Percentiles rank a stretch among this genome's conserved stretches.
Conservation (phyloP, 2,888 invertebrate genomes). For the Aphodius granarius region DNA sequence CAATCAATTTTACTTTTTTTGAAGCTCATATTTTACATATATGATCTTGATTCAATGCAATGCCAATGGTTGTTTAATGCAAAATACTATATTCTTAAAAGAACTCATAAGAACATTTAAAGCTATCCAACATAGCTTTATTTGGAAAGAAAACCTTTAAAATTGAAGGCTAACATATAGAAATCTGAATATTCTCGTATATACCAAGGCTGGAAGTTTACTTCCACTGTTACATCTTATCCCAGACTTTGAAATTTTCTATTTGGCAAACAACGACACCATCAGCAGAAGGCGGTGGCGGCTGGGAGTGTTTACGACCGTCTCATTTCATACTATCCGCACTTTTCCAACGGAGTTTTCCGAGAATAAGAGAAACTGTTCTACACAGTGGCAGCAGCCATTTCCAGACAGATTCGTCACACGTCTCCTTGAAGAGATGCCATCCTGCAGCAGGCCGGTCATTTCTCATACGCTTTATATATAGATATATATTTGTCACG, state of each 20-base stretch:
- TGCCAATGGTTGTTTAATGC: too few species aligned
- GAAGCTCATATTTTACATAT: too few species aligned
- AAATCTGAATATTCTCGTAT: not conserved
- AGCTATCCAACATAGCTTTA: too few species aligned
- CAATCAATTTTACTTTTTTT: too few species aligned
- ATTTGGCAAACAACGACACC: constrained; percentile 1
- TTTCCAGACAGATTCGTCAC: not conserved
- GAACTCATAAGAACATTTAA: too few species aligned
- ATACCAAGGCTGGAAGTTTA: not conserved
- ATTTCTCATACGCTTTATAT: not conserved
- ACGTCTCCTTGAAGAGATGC: not conserved
- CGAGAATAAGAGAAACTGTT: not conserved
- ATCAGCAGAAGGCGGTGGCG: not conserved
- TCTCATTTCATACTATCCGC: not conserved
- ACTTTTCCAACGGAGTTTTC: constrained; percentile 1
- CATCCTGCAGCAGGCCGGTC: constrained; percentile 1
- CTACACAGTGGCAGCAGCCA: not conserved
- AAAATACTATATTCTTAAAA: too few species aligned
- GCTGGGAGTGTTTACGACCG: constrained; percentile 8
- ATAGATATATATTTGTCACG: constrained; percentile 7
- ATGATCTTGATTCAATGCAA: too few species aligned
- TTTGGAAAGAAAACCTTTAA: too few species aligned
- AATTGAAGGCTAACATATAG: too few species aligned
- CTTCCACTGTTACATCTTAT: not conserved
- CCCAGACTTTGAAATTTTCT: constrained; percentile 5